Evolutionary conservation across 2,113 vertebrate genomes (phyloP).

Genomic region (Progne subis): DNA sequence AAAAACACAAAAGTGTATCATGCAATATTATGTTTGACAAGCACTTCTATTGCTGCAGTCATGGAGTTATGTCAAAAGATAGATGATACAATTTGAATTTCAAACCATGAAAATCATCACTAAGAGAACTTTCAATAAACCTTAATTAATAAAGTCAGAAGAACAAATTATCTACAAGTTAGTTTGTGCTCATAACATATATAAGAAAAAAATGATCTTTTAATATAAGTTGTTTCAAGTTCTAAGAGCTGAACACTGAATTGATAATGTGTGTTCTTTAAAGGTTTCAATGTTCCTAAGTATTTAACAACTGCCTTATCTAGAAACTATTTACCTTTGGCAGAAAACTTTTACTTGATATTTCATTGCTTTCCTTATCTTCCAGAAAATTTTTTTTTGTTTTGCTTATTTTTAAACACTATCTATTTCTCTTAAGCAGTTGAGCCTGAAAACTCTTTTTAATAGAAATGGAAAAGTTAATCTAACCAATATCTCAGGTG

Average conservation of each 20-base stretch:
- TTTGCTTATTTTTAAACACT: neutral
- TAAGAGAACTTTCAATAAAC: neutral
- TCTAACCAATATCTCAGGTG: neutral
- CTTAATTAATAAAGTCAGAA: neutral
- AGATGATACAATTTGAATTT: constrained; percentile 24
- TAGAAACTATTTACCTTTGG: neutral
- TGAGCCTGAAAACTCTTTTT: neutral
- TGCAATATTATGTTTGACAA: neutral
- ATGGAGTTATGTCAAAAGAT: neutral
- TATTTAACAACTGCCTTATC: neutral
- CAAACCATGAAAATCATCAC: neutral
- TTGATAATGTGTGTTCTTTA: neutral
- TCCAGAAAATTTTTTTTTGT: neutral
- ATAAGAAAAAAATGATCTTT: neutral
- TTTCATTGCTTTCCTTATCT: neutral
- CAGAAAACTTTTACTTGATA: neutral
- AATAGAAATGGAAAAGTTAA: neutral
- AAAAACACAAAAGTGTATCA: neutral
- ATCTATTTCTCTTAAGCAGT: neutral
- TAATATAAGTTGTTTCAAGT: neutral
- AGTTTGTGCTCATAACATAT: neutral
- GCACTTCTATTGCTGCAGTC: neutral
- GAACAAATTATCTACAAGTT: neutral
- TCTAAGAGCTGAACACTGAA: neutral
- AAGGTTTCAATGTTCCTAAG: neutral